Percentiles rank a stretch among this genome's conserved stretches.
Evolutionary conservation across 2,113 vertebrate species (phyloP).

Genomic region (Pelusios castaneus): DNA sequence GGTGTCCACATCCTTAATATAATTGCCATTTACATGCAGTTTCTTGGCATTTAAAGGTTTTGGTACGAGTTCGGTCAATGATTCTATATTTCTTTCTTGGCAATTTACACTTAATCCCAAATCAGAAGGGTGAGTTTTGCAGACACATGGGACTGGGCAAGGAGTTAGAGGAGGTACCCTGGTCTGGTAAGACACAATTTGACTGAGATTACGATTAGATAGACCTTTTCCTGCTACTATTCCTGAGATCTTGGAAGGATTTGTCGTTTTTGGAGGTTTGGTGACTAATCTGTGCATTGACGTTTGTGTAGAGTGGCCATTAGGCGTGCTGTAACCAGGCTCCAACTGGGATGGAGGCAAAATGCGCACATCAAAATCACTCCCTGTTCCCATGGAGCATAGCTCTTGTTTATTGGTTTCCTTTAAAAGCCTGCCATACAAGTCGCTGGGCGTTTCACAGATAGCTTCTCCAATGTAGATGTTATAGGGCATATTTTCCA

Average conservation of each 20-base stretch:
- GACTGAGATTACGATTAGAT: conserved; percentile 87
- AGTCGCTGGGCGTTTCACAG: conserved; percentile 95
- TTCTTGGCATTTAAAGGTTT: conserved; percentile 96
- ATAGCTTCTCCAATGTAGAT: conserved; percentile 98
- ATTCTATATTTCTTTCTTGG: conserved; percentile 93
- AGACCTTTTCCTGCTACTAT: conserved; percentile 92
- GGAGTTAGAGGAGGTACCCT: conserved; percentile 87
- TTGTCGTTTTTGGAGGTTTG: conserved; percentile 91
- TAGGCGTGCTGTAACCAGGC: conserved; percentile 84
- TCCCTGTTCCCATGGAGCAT: conserved; percentile 94
- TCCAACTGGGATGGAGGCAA: conserved; percentile 89
- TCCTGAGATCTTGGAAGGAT: conserved; percentile 94
- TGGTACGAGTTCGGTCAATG: conserved; percentile 86
- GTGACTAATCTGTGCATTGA: conserved; percentile 86
- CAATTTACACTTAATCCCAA: conserved; percentile 96
- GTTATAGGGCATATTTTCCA: conserved; percentile 99
- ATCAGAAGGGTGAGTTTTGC: conserved; percentile 95
- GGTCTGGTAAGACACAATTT: conserved; percentile 94
- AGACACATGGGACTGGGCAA: conserved; percentile 91
- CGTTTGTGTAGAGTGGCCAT: conserved; percentile 83
- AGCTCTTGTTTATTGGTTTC: conserved; percentile 97
- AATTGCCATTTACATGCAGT: conserved; percentile 94
- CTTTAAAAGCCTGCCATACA: conserved; percentile 95
- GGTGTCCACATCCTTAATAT: conserved; percentile 89
- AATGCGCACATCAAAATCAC: conserved; percentile 91